Evolutionary conservation across 2,888 invertebrate species (phyloP).

Genomic region (Pseudanteris insignis): DNA sequence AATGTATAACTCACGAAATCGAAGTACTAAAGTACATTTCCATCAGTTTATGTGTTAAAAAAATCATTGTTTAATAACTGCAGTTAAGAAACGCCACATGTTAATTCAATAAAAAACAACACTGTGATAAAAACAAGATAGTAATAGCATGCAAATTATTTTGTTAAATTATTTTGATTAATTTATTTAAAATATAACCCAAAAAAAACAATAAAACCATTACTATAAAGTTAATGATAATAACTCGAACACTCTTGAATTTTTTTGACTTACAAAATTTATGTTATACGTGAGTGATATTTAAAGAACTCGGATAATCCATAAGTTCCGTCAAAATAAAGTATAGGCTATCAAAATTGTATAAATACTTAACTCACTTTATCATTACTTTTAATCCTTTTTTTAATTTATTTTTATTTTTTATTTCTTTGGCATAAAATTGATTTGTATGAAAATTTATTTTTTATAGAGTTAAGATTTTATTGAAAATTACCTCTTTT

Average conservation of each 20-base stretch:
- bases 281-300: conserved; percentile 37
- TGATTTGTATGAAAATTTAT: no score
- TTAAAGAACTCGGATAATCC: conserved; percentile 41
- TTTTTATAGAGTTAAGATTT: no score
- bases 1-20: no score
- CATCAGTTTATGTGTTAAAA: no score
- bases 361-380: no score
- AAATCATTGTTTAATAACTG: background rate
- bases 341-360: conserved; percentile 18
- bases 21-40: no score
- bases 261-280: conserved; percentile 37
- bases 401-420: no score
- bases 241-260: conserved; percentile 38
- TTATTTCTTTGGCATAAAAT: no score
- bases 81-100: background rate
- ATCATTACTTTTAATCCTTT: no score
- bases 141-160: conserved; percentile 28
- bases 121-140: conserved; percentile 2
- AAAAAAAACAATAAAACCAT: conserved; percentile 29
- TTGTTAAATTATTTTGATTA: conserved; percentile 22
- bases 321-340: conserved; percentile 29
- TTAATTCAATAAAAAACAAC: conserved; percentile 8
- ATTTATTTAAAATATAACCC: no score
- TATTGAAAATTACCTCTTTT: conserved; percentile 98
- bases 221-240: no score